Evolutionary conservation across 2,888 invertebrate genomes (phyloP), one percentile per base, ranked within the genome.

Genomic region (Platycnemis pennipes): DNA sequence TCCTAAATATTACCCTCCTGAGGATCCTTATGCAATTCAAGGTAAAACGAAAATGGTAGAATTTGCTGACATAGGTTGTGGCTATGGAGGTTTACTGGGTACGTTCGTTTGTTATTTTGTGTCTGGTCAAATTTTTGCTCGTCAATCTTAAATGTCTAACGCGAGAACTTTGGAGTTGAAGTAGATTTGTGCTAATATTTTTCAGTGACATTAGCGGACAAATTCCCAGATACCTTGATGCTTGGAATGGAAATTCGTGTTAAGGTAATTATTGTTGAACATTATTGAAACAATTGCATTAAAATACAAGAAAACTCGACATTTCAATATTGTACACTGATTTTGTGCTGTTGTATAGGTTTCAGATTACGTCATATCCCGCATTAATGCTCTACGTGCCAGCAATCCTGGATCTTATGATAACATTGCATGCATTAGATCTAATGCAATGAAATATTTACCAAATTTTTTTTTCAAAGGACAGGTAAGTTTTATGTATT

Each of bases 361-460:
- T 0, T 99, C 99, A 0, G 99, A 99, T 96, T 99, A 99, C 97
- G 99, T 99, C 0, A 98, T 98, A 97, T 99, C 99, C 96, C 97
- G 99, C 95, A 99, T 99, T 94, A 97, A 98, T 95, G 99, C 99
- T 0, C 97, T 99, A 94, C 97, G 99, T 94, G 97, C 97, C 2
- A 98, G 98, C 95, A 96, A 98, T 96, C 97, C 98, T 0, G 98
- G 98, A 3, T 96, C 98, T 95, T 99, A 99, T 96, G 97, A 98
- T 96, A 99, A 99, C 96, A 98, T 99, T 95, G 99, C 99, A 85
- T 99, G 99, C 95, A 97, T 99, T 94, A 97, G 99, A 95, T 98
- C 99, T 26, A 99, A 99, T 97, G 99, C 99, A 1, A 99, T 99
- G 99, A 99, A 99, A 96, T 99, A 99, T 97, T 97, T 99, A 95